These are phyloP conservation scores for Chiloscyllium plagiosum DNA, from an alignment of 2,113 vertebrate genomes.

Conservation along the genomic window DNA sequence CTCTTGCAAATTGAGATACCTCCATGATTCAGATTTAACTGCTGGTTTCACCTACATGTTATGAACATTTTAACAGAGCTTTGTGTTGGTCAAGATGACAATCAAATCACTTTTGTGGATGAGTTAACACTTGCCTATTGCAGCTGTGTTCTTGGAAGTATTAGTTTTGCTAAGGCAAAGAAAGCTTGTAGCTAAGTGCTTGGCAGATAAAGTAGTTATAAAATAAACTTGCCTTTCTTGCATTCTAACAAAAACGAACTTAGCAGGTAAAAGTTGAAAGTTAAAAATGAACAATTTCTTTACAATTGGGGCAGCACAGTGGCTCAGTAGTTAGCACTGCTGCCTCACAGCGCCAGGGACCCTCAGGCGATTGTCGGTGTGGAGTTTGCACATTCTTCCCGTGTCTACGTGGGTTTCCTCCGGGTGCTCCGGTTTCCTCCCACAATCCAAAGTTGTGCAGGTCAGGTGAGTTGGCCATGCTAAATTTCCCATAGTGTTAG, in stretches of 20 bases:
- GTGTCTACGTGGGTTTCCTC: too few relatives aligned
- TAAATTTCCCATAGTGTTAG: too few relatives aligned
- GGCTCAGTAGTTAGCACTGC: too few relatives aligned
- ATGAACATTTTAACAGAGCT: background rate
- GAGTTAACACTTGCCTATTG: background rate
- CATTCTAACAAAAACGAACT: background rate
- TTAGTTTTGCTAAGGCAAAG: background rate
- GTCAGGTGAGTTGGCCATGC: too few relatives aligned
- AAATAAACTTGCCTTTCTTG: background rate
- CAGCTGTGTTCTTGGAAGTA: background rate
- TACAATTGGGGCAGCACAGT: background rate
- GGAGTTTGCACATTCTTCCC: too few relatives aligned
- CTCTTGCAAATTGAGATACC: background rate
- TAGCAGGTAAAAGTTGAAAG: background rate
- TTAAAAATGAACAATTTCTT: background rate
- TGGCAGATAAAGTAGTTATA: background rate
- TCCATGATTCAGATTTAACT: background rate
- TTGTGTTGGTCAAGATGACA: background rate
- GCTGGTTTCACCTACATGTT: background rate
- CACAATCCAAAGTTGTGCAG: too few relatives aligned
- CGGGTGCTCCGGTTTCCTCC: too few relatives aligned
- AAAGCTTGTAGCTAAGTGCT: background rate
- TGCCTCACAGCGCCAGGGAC: too few relatives aligned
- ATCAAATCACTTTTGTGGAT: background rate
- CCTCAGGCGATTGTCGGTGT: too few relatives aligned